Conservation (phyloP, 2,888 invertebrate genomes). For the Pyrgus malvae region DNA sequence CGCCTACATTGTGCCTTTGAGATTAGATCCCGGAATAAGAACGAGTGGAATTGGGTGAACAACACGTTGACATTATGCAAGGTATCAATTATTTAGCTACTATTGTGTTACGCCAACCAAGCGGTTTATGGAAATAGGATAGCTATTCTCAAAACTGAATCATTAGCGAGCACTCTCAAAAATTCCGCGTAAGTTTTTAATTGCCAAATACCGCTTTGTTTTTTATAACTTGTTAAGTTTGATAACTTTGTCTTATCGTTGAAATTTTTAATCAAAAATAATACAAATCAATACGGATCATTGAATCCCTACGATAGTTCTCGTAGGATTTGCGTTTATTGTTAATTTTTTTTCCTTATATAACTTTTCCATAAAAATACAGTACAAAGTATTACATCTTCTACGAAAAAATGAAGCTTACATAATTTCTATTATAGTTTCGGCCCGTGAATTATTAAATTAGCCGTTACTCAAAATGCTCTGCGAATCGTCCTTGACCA, state of each 20-base stretch:
- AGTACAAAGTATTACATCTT: no score
- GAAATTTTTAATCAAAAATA: no score
- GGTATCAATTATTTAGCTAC: slow-evolving; percentile 71
- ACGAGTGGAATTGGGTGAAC: slow-evolving; percentile 51
- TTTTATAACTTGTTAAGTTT: no score
- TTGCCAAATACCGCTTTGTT: not conserved
- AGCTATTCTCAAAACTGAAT: slow-evolving; percentile 45
- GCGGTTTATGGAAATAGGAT: slow-evolving; percentile 51
- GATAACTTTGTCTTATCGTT: no score
- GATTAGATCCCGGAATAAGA: slow-evolving; percentile 59
- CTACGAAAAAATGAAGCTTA: no score
- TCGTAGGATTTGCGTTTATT: no score
- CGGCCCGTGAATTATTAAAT: slow-evolving; percentile 37
- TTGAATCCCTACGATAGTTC: no score
- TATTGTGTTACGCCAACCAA: slow-evolving; percentile 67
- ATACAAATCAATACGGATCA: no score
- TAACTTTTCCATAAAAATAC: no score
- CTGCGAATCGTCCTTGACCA: slow-evolving; percentile 54
- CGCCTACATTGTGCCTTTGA: slow-evolving; percentile 34
- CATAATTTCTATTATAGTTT: slow-evolving; percentile 6
- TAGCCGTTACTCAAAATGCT: slow-evolving; percentile 5
- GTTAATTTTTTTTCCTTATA: no score
- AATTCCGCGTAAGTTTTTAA: slow-evolving; percentile 1
- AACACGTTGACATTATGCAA: slow-evolving; percentile 69
- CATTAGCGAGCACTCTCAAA: slow-evolving; percentile 47